Base-by-base conservation (phyloP, 2,888 invertebrate species). In the Caenorhabditis sp. region DNA sequence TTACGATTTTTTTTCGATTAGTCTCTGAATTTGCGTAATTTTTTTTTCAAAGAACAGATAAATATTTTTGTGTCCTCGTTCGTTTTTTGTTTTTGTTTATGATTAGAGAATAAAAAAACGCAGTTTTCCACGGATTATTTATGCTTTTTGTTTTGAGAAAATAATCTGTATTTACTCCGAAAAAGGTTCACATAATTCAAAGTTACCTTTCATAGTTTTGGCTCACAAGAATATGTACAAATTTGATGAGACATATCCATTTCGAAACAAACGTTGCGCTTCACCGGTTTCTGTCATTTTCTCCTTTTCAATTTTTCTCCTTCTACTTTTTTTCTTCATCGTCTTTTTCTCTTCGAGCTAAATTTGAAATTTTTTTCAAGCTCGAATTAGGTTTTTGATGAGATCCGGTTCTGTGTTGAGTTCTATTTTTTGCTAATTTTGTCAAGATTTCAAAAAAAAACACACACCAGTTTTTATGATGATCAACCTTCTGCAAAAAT, bases 221-320 rank as follows among this genome's bases (percentile, higher is more conserved):
- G 31, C 31, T 31, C 43, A 51, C 51, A 51, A 51, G 21, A 51
- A 51, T 51, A 51, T 51, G 51, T 51, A 23, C 21, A 51, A 51
- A 51, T 23, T 51, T 51, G 51, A 23, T 51, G 51, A 51, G 19
- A 23, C 19, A 51, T 23, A 51, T 51, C 23, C 51, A 23, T 51
- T 19, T 23, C 23, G 51, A 23, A 51, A 51, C 19, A 51, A 55
- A 27, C 66, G 70, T 70, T 50, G 58, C 70, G 70, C 70, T 70
- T 70, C 70, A 70, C 70, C 70, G 70, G 59, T 62, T 70, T 57
- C 66, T 50, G 69, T 62, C 62, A 62, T 65, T 70, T 62, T 43
- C 58, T 70, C 62, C 65, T 66, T 64, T 58, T 31, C 64, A 57
- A 27, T 55, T 58, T 26, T 51, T 58, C 10, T 43, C 14, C 43